phyloP scores from a whole-genome alignment of 2,113 vertebrate genomes.

The Neogobius melanostomus region DNA sequence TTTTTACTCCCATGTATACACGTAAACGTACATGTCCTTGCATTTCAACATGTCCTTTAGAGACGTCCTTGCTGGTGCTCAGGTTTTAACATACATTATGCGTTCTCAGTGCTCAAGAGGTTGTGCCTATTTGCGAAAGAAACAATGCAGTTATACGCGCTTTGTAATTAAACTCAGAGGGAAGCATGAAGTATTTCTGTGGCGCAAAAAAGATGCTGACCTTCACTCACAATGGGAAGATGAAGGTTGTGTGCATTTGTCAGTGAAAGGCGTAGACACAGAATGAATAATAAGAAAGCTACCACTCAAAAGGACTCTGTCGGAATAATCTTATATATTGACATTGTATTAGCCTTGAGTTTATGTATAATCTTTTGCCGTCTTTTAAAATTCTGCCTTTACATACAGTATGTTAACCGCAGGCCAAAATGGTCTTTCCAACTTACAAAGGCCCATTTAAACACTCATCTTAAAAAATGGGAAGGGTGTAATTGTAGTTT shows the following conservation, averaged over 20 bases:
- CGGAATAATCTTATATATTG: not conserved
- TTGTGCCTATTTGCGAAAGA: not conserved
- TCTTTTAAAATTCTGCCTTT: slow-evolving; percentile 5
- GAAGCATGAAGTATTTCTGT: slow-evolving; percentile 11
- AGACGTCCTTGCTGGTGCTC: not conserved
- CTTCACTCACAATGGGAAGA: not conserved
- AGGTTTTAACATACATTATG: not conserved
- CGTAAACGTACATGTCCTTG: not conserved
- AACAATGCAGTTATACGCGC: not conserved
- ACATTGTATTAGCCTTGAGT: slow-evolving; percentile 8
- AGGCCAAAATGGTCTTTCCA: no score
- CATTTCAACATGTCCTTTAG: not conserved
- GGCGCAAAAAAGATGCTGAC: not conserved
- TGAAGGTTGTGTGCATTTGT: not conserved
- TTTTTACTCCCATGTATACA: not conserved
- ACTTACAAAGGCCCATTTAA: no score
- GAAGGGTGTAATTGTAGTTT: no score
- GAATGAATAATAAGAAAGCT: not conserved
- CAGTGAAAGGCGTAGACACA: slow-evolving; percentile 6
- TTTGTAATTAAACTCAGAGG: slow-evolving; percentile 8
- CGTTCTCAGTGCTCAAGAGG: slow-evolving; percentile 5
- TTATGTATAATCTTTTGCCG: not conserved
- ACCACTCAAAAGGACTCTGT: slow-evolving; percentile 6
- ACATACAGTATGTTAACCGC: no score
- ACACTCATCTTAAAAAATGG: no score